Evolutionary conservation across 1,140 invertebrate species (phyloP), one percentile per base, ranked within the genome.

Genomic region (Triops cancriformis): DNA sequence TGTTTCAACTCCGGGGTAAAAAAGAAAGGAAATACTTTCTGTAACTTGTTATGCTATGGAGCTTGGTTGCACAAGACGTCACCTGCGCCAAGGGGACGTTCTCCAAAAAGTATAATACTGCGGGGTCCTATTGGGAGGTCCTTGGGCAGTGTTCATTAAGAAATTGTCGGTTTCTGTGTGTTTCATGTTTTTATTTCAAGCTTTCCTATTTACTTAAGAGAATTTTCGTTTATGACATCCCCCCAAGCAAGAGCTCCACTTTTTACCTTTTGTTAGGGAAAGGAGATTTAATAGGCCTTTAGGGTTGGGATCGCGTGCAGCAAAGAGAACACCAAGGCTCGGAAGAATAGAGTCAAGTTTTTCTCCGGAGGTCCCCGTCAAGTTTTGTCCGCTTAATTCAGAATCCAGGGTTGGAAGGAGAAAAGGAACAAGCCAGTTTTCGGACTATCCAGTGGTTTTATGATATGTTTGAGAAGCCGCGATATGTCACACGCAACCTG

Each of bases 401-500:
- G 23, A 64, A 18, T 37, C 31, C 7, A 37, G 23, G 4, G 9
- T 23, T n/a, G 51, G 18, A 18, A 1, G 51, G 10, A 64, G 51
- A 23, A 64, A 64, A 23, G 51, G 51, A 23, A 14, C 5, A 64
- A 64, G 51, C 51, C 51, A 64, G 51, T 64, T 64, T n/a, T 64
- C 51, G 14, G 9, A 64, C 18, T 64, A 64, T 64, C 14, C 18
- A 64, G 18, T 64, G n/a, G 51, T 64, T 64, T 64, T 64, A 64
- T 64, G 6, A 23, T 18, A 64, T 18, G 51, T 64, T 23, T 6
- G n/a, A 64, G 51, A 23, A 64, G n/a, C 51, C 51, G 51, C 51
- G 51, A 64, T 64, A 23, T 64, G 51, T 64, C 51, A 64, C 51
- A 64, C 51, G 51, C 51, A 64, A 64, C n/a, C 14, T n/a, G 51